Conservation (phyloP, 2,113 vertebrate genomes). For the Aldabrachelys gigantea region DNA sequence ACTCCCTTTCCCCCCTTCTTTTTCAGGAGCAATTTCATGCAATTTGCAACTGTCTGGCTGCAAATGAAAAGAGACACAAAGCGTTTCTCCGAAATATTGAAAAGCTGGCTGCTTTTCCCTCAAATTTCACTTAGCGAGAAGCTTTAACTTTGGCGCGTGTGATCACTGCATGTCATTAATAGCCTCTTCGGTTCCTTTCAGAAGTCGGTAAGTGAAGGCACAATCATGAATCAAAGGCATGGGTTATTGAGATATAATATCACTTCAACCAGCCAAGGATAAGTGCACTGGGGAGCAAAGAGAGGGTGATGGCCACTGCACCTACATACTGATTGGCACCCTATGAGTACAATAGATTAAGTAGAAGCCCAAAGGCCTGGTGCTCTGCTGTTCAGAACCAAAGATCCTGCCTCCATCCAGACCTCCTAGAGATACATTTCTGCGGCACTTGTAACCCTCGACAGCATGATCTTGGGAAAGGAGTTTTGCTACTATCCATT, state of each 20-base stretch:
- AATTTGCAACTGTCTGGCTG: conserved; percentile 75
- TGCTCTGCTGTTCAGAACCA: not conserved
- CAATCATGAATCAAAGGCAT: conserved; percentile 62
- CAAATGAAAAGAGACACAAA: conserved; percentile 72
- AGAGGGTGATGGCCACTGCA: conserved; percentile 26
- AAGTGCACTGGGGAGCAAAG: not conserved
- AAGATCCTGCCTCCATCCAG: not conserved
- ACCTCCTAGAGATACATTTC: not conserved
- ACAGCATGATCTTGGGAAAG: not conserved
- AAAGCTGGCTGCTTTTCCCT: conserved; percentile 66
- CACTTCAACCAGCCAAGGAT: not conserved
- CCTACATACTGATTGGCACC: conserved; percentile 16
- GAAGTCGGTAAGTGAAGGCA: conserved; percentile 60
- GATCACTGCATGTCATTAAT: conserved; percentile 68
- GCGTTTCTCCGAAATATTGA: conserved; percentile 57
- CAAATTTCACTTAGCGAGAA: conserved; percentile 64
- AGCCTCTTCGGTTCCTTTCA: conserved; percentile 62
- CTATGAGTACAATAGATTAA: not conserved
- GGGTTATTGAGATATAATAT: conserved; percentile 56
- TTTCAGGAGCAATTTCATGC: conserved; percentile 70
- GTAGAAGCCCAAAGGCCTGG: not conserved
- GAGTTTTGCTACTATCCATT: not conserved
- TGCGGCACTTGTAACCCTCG: not conserved
- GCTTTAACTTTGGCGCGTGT: conserved; percentile 53
- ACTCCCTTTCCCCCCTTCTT: conserved; percentile 32